phyloP scores from a whole-genome alignment of 1,140 invertebrate species.

The Aethina tumida region DNA sequence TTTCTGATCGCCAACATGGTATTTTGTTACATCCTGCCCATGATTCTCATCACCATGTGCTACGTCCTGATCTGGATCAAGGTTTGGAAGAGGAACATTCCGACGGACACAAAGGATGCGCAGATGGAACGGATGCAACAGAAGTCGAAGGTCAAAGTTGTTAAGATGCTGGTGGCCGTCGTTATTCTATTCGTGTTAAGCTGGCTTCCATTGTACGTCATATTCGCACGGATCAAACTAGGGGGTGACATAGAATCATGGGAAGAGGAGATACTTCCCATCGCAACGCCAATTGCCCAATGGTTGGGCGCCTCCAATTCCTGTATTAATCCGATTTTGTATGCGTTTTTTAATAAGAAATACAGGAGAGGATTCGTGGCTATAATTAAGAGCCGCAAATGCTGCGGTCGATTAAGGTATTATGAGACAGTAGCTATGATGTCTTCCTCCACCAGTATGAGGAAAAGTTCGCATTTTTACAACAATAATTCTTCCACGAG shows the following conservation, averaged over 20 bases:
- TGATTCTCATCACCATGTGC: conserved; percentile 83
- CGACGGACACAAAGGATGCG: conserved; percentile 81
- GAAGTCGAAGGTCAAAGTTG: conserved; percentile 87
- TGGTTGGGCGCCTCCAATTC: conserved; percentile 94
- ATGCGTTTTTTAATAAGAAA: conserved; percentile 95
- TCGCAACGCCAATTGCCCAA: conserved; percentile 84
- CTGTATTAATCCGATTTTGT: conserved; percentile 96
- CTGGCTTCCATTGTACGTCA: conserved; percentile 89
- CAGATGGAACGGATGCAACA: conserved; percentile 86
- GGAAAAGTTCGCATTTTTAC: conserved; percentile 73
- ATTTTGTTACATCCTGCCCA: conserved; percentile 86
- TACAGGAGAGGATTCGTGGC: conserved; percentile 87
- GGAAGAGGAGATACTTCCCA: conserved; percentile 69
- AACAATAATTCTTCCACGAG: conserved; percentile 53
- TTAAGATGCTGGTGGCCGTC: conserved; percentile 94
- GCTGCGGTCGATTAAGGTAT: conserved; percentile 70
- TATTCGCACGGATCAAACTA: conserved; percentile 79
- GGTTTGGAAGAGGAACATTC: conserved; percentile 78
- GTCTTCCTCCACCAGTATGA: conserved; percentile 69
- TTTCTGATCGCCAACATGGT: conserved; percentile 83
- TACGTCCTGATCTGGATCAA: conserved; percentile 90
- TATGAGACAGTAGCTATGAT: conserved; percentile 76
- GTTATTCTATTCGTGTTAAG: conserved; percentile 90
- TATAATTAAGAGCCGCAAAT: conserved; percentile 72
- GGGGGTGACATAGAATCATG: conserved; percentile 56